Evolutionary conservation across 2,113 vertebrate species (phyloP).

Genomic region (Bufo bufo): DNA sequence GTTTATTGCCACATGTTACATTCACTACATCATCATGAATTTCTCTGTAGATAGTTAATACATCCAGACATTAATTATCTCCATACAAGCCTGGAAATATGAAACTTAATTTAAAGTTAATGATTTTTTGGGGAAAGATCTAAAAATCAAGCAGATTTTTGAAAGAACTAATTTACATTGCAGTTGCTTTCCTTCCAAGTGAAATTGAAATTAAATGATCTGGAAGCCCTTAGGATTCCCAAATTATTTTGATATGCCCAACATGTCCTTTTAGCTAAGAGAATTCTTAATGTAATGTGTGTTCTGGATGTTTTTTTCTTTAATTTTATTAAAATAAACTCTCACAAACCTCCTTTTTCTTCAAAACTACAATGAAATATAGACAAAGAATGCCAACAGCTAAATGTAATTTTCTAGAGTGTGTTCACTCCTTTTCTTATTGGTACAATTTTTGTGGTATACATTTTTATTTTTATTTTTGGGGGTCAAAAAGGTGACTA

Average conservation of each 20-base stretch:
- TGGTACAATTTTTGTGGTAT: too few relatives aligned
- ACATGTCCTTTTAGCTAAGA: background rate
- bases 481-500: too few relatives aligned
- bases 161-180: conserved; percentile 34
- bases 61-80: conserved; percentile 46
- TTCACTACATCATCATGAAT: conserved; percentile 12
- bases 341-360: background rate
- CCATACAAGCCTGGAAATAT: conserved; percentile 45
- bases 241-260: conserved; percentile 1
- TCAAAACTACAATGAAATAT: background rate
- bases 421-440: too few relatives aligned
- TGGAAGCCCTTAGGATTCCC: conserved; percentile 35
- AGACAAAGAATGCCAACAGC: too few relatives aligned
- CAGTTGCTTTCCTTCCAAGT: conserved; percentile 28
- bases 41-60: conserved; percentile 37
- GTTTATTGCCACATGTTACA: background rate
- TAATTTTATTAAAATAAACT: background rate
- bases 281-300: background rate
- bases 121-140: conserved; percentile 31
- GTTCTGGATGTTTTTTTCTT: background rate
- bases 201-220: conserved; percentile 43
- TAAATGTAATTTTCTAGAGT: too few relatives aligned
- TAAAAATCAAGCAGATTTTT: conserved; percentile 51
- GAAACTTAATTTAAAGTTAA: conserved; percentile 44
- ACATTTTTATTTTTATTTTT: too few relatives aligned